Base-by-base conservation (phyloP, 2,888 invertebrate genomes). In the Heliconius ismenius region DNA sequence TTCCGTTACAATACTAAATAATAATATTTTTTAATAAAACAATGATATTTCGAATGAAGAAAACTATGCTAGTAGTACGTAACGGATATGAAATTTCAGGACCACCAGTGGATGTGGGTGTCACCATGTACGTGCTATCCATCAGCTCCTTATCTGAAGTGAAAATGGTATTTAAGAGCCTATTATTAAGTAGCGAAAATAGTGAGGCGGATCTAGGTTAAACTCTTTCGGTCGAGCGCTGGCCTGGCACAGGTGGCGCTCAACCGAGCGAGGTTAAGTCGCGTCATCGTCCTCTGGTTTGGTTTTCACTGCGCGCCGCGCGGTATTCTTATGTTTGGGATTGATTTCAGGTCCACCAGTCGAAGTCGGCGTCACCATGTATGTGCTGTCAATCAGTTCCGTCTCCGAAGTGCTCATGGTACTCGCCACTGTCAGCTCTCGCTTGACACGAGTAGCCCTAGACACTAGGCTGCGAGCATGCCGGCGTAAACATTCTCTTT, bases 371-470 rank as follows among this genome's bases (percentile, higher is more conserved):
- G 98, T 98, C 95, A 98, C 98, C 95, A 98, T 98, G 97, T 98
- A 98, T 96, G 98, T 98, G 95, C 97, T 98, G 95, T 98, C 98
- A 95, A 98, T 98, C 96, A 98, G 98, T 96, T 98, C 98, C 95
- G 98, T 98, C 95, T 98, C 98, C 95, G 98, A 98, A 97, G 98
- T 98, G 95, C 97, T 98, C 96, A 98, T 98, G 98, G 98, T 98
- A 97, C 93, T 93, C 93, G 91, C 87, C 87, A 84, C 88, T 91
- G 98, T 98, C 96, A 98, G 98, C 96, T 98, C 98, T 82, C 81
- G 85, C 85, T 85, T 84, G 85, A 81, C 85, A 91, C 91, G 92
- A 93, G 91, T 92, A 92, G 92, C 93, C 93, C 92, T 88, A 93
- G 92, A 91, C 86, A 92, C 93, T 92, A 92, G 93, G 93, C 93